Evolutionary conservation across 2,888 invertebrate species (phyloP), one percentile per base, ranked within the genome.

Genomic region (Mamestra brassicae): DNA sequence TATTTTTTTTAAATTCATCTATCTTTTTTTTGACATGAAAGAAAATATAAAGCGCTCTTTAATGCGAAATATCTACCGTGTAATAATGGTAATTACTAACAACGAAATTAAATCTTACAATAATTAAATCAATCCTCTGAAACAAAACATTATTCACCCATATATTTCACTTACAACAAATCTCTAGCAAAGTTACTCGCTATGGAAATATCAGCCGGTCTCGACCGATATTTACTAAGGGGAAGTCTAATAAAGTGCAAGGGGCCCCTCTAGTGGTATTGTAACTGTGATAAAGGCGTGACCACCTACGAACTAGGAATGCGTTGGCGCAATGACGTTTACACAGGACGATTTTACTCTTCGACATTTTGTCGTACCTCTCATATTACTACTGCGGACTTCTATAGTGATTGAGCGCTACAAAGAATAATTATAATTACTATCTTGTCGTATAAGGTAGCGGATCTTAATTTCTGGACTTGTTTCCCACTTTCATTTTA

Each of bases 221-320:
- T 80, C 71, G 74, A 90, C 73, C 90, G 89, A 91, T 93, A 94
- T 95, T 94, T 95, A 95, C 93, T 91, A 90, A 90, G 88, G 90
- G 90, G 87, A 91, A 85, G 88, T 91, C 92, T 89, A 92, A 93
- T 94, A 95, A 95, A 95, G 92, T 93, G 88, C 90, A 90, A 89
- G 90, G 90, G 90, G 86, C 76, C 86, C 79, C 86, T 80, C 89
- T 87, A 87, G 88, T 89, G 88, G 92, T 90, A 94, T 93, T 93
- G 93, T 93, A 89, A 85, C 89, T 81, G 89, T 92, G 95, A 95
- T 94, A 94, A 93, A 94, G 92, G 91, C 91, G 90, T 93, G 94
- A 92, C 95, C 95, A 94, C 95, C 95, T 94, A 95, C 95, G 92
- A 93, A 89, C 90, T 76, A 79, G 77, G 81, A 87, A 78, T 90